Conservation (phyloP, 1,140 invertebrate genomes). For the Zaprionus capensis region DNA sequence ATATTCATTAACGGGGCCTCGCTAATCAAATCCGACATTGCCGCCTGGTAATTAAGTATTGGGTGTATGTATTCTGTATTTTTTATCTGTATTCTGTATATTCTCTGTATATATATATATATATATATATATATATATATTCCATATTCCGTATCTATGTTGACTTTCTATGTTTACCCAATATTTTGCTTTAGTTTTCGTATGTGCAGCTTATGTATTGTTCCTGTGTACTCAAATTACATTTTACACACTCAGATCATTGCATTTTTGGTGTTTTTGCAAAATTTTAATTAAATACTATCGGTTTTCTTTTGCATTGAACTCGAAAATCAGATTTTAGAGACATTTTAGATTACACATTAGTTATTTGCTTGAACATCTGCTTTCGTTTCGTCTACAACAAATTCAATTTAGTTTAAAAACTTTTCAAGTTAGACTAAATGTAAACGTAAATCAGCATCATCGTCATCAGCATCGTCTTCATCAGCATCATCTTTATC, state of each 20-base stretch:
- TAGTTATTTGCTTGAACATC: conserved; percentile 36
- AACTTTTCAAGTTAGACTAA: conserved; percentile 76
- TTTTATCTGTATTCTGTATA: conserved; percentile 39
- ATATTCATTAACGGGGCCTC: conserved; percentile 66
- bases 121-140: conserved; percentile 20
- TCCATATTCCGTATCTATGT: conserved; percentile 6
- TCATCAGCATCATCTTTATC: conserved; percentile 23
- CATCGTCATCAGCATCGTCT: conserved; percentile 36
- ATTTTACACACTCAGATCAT: conserved; percentile 59
- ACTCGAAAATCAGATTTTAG: conserved; percentile 77
- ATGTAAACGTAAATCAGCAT: conserved; percentile 71
- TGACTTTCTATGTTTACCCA: conserved; percentile 30
- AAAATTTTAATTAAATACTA: conserved; percentile 58
- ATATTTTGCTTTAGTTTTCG: conserved; percentile 14
- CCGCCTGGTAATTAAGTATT: conserved; percentile 60
- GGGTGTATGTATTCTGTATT: conserved; percentile 34
- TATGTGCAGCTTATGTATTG: conserved; percentile 50
- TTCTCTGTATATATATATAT: conserved; percentile 41
- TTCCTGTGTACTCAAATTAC: conserved; percentile 44
- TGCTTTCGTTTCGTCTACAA: conserved; percentile 58
- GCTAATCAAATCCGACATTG: conserved; percentile 76
- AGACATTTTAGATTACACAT: conserved; percentile 64
- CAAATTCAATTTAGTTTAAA: conserved; percentile 74
- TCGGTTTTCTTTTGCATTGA: conserved; percentile 46
- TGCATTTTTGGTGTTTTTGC: conserved; percentile 41